A percentile compares a stretch with the other conserved stretches of the same genome.
phyloP scores from a whole-genome alignment of 2,113 vertebrate genomes.

The Semnornis frantzii region DNA sequence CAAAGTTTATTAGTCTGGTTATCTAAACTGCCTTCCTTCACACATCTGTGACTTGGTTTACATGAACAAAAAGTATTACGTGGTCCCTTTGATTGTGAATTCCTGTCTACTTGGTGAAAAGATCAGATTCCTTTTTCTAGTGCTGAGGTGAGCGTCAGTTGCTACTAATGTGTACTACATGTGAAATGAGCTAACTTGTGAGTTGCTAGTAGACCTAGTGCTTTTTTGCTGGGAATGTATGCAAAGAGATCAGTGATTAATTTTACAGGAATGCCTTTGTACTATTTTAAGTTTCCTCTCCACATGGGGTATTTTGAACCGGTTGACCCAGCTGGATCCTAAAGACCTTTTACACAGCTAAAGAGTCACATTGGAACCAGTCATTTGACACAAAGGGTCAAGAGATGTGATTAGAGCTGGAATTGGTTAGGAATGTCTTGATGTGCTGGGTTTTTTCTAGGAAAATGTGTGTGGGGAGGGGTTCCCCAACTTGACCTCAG shows the following conservation, averaged over 20 bases:
- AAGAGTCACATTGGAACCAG: not conserved
- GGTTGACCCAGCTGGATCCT: not conserved
- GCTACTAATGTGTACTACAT: not conserved
- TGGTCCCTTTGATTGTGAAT: not conserved
- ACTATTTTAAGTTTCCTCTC: not conserved
- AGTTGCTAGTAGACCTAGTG: not conserved
- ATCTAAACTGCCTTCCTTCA: not conserved
- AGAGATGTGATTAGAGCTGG: not conserved
- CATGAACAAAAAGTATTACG: not conserved
- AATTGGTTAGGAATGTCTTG: not conserved
- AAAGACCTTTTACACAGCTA: not conserved
- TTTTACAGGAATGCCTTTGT: not conserved
- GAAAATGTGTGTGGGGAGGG: not conserved
- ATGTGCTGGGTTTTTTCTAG: not conserved
- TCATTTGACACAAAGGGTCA: not conserved
- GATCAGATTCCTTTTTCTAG: not conserved
- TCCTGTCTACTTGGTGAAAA: not conserved
- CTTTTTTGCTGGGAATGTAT: not conserved
- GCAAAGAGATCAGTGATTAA: not conserved
- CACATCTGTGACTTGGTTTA: not conserved
- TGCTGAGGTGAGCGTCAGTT: not conserved
- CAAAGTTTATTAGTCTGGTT: not conserved
- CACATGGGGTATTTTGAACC: not conserved
- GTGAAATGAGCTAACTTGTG: not conserved
- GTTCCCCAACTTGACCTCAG: not conserved